Base-by-base conservation (phyloP, 2,888 invertebrate genomes). In the Eilema sororculum region DNA sequence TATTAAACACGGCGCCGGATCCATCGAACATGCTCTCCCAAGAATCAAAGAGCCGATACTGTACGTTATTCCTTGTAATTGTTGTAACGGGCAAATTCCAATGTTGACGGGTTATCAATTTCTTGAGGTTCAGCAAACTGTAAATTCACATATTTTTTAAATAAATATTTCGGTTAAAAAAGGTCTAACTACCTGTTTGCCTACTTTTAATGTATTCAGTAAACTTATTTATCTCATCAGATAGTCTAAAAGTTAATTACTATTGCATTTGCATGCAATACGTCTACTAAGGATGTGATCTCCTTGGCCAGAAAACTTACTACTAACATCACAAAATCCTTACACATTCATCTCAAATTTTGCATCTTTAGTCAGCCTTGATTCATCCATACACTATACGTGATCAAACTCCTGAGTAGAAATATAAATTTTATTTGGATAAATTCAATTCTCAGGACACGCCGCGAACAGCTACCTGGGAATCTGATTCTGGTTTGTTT, bases 21-120 rank as follows among this genome's bases (percentile, higher is more conserved):
- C 91, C 91, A 57, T 91, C 78, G 60, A 94, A 93, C 69, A 95
- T 89, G 60, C 86, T 88, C 2, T 74, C 63, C 94, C 94, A 95
- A 0, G 93, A 91, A 5, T 87, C 77, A 60, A 93, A 94, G n/a
- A 95, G 77, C 2, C 81, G 30, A 16, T 92, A 85, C 2, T 86
- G 0, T 84, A 72, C 0, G 90, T 72, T 68, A 94, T 94, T 0
- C 83, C 85, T 0, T 94, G 57, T 57, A 13, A 65, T 65, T 10
- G 65, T 57, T 37, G 24, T 65, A 57, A 65, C 90, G 0, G 92
- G 91, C 0, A 89, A 68, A 8, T 86, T 52, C 61, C 86, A 81
- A 59, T 89, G 81, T 2, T 63, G 60, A 10, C 2, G 9, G 6
- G 12, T 22, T 6, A 81, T 59, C 61, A 81, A 24, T 16, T 22